Conservation (phyloP, 1,140 invertebrate species). For the Ceratina japonica region DNA sequence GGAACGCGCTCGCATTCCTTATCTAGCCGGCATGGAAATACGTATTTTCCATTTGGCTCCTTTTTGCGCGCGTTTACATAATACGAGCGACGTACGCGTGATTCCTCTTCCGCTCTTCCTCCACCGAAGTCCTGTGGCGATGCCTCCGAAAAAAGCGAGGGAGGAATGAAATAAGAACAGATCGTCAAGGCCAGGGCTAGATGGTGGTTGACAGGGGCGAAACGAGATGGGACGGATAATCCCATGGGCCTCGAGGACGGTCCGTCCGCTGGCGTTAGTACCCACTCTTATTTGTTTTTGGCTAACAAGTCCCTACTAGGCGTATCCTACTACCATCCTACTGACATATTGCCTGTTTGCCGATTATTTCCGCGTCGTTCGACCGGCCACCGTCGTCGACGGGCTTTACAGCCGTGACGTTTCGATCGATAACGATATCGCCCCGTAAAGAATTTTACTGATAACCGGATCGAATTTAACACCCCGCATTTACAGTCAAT, state of each 20-base stretch:
- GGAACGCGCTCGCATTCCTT: conserved; percentile 11
- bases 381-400: background rate
- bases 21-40: conserved; percentile 14
- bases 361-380: conserved; percentile 35
- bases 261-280: conserved; percentile 54
- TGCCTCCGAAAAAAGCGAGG: conserved; percentile 43
- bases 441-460: conserved; percentile 1
- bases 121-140: conserved; percentile 12
- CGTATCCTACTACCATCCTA: conserved; percentile 61
- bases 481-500: background rate
- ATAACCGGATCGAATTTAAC: conserved; percentile 5
- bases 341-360: conserved; percentile 58
- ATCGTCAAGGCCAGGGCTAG: conserved; percentile 71
- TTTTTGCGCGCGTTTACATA: conserved; percentile 21
- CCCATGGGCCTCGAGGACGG: conserved; percentile 69
- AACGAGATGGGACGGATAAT: conserved; percentile 73
- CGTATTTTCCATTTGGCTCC: conserved; percentile 13
- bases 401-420: background rate
- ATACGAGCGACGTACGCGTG: background rate
- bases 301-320: conserved; percentile 69
- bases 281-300: conserved; percentile 72
- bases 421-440: conserved; percentile 8
- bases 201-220: conserved; percentile 71
- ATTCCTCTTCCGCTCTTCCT: background rate
- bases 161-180: conserved; percentile 70